Conservation (phyloP, 2,888 invertebrate genomes). For the Sipha maydis region DNA sequence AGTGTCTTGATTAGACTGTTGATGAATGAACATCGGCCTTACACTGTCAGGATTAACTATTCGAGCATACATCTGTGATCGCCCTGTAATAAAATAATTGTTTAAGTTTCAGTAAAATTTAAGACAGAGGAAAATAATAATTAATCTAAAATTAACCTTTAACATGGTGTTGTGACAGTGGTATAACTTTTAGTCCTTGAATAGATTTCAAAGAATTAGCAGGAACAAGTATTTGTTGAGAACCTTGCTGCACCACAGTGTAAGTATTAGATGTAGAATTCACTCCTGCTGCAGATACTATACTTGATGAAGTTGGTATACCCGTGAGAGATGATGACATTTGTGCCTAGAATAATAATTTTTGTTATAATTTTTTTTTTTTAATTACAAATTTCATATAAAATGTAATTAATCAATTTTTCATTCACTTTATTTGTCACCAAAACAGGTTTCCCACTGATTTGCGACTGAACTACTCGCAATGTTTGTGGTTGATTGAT, state of each 20-base stretch:
- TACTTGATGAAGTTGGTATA: conserved; percentile 42
- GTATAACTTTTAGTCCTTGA: conserved; percentile 74
- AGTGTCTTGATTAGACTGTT: conserved; percentile 15
- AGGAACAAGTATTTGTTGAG: conserved; percentile 74
- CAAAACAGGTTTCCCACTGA: conserved; percentile 72
- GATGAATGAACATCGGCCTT: conserved; percentile 64
- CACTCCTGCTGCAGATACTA: conserved; percentile 60
- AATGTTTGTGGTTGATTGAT: conserved; percentile 49
- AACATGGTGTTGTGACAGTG: conserved; percentile 67
- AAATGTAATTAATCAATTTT: neutral
- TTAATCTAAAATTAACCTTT: conserved; percentile 52
- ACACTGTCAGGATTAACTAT: conserved; percentile 68
- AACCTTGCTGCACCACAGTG: conserved; percentile 66
- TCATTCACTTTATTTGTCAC: conserved; percentile 67
- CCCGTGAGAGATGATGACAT: conserved; percentile 45
- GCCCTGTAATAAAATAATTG: conserved; percentile 63
- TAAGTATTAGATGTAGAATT: conserved; percentile 64
- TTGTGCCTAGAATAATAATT: conserved; percentile 25
- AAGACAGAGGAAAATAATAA: no score
- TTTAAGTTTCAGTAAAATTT: neutral
- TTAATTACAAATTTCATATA: neutral
- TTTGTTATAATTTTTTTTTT: neutral
- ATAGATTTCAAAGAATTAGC: conserved; percentile 73
- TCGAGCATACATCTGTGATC: conserved; percentile 69
- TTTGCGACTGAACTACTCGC: conserved; percentile 66